Evolutionary conservation across 2,888 invertebrate genomes (phyloP), one percentile per base, ranked within the genome.

Genomic region (Drosophila anceps): DNA sequence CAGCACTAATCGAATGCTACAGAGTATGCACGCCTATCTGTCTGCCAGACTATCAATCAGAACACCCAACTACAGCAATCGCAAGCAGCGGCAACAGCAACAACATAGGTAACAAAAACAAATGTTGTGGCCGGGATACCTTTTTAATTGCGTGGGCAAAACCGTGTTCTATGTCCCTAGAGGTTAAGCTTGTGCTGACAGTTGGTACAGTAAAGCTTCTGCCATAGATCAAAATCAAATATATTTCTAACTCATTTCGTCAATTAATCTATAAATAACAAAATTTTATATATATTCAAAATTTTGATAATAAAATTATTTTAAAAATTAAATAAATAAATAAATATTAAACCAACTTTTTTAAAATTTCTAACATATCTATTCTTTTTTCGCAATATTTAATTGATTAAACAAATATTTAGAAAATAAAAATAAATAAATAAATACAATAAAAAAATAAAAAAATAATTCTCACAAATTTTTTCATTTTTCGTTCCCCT

Each of bases 21-120:
- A 46, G 27, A 18, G 27, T 27, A 12, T 44, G 58, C 20, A 55
- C 35, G 43, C 4, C 50, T 46, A 35, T 39, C 37, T 57, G 60
- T 41, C 41, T 35, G 60, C 41, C 50, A 44, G 60, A 58, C 57
- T 59, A 72, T 73, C 75, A 78, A 69, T 67, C 69, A 71, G 69
- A 76, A 68, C 60, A 57, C 20, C 27, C 33, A 61, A 58, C 58
- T 29, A 20, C 46, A 58, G 29, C 50, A 48, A 18, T 2, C 18
- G 29, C 18, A 31, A 20, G 13, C 24, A 33, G 60, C 68, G 59
- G 13, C 77, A 60, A 54, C 53, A 27, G 24, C 66, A 53, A 50
- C 53, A 62, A 62, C 43, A n/a, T n/a, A n/a, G n/a, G n/a, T n/a
- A 27, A 31, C 43, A 46, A 20, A 60, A 55, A n/a, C 27, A 27